Base-by-base conservation (phyloP, 2,113 vertebrate genomes). In the Caracal caracal region DNA sequence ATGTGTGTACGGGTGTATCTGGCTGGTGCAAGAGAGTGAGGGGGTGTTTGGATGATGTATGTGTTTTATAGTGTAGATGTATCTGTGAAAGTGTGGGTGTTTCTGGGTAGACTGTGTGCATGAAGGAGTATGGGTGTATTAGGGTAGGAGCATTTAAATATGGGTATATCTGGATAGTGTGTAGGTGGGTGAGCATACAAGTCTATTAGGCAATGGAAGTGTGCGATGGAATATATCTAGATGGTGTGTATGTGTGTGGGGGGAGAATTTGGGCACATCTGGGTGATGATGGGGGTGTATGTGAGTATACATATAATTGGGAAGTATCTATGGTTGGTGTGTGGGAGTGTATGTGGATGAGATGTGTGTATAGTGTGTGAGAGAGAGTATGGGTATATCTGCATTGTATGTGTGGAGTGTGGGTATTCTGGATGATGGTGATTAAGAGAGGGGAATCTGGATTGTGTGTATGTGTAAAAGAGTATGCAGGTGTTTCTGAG, bases 201-300 rank as follows among this genome's bases (percentile, higher is more conserved):
- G 40, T 94, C 49, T 93, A 86, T 85, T 66, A 81, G 70, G 66
- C n/a, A 85, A 65, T 92, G 61, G 30, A 86, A 89, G 35, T 89
- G 10, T 89, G 28, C 78, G 73, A 85, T 85, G 49, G 35, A 61
- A 16, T 89, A 17, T 86, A 84, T 81, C 9, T 66, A 84, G 56
- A 56, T 49, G 17, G 35, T 63, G 43, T 81, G 16, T 78, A 12
- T 93, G 59, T 78, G 16, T 90, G 59, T 88, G 12, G 40, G 92
- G 65, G 78, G 73, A 90, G 28, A 88, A 82, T 51, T 66, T 78
- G 79, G 37, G 61, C 33, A 89, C 66, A 79, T 87, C 35, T 96
- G 59, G 3, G 51, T 83, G 84, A 89, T 10, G 43, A 5, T 80
- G 30, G 17, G 33, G 4, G 15, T 78, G 8, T 88, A 51, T 75